Conservation (phyloP, 2,888 invertebrate genomes). For the Tachina lurida region DNA sequence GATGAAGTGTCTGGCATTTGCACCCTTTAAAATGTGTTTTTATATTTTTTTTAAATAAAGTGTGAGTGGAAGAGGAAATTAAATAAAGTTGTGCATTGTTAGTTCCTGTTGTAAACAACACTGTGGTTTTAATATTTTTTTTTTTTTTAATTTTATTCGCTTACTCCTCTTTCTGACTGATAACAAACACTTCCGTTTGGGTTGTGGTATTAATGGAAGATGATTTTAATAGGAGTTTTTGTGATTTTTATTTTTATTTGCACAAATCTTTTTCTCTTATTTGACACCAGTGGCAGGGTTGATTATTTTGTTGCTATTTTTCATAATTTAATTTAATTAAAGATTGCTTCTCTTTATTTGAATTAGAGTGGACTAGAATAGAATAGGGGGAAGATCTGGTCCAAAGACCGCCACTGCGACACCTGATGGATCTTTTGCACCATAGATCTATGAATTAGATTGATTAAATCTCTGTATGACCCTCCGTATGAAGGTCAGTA, state of each 20-base stretch:
- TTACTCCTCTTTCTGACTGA: neutral
- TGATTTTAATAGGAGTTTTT: neutral
- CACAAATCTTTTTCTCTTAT: neutral
- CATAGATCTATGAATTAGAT: too few relatives aligned
- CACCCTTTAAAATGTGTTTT: neutral
- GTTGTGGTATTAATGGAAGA: slow-evolving; percentile 18
- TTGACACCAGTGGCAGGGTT: too few relatives aligned
- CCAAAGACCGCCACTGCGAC: too few relatives aligned
- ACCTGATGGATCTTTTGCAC: too few relatives aligned
- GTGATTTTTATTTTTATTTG: neutral
- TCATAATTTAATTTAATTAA: too few relatives aligned
- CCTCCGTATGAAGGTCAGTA: too few relatives aligned
- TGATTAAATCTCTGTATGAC: too few relatives aligned
- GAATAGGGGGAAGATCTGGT: too few relatives aligned
- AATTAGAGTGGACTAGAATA: too few relatives aligned
- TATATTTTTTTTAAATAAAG: neutral
- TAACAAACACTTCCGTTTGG: slow-evolving; percentile 43
- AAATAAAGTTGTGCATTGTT: slow-evolving; percentile 43
- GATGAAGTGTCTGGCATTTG: neutral
- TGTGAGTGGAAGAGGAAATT: slow-evolving; percentile 61
- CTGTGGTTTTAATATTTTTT: slow-evolving; percentile 23
- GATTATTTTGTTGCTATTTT: too few relatives aligned
- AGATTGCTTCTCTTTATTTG: too few relatives aligned
- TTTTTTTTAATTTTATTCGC: neutral
- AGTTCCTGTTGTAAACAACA: slow-evolving; percentile 45